Evolutionary conservation across 1,140 invertebrate species (phyloP), one percentile per base, ranked within the genome.

Genomic region (Copidosoma floridanum): DNA sequence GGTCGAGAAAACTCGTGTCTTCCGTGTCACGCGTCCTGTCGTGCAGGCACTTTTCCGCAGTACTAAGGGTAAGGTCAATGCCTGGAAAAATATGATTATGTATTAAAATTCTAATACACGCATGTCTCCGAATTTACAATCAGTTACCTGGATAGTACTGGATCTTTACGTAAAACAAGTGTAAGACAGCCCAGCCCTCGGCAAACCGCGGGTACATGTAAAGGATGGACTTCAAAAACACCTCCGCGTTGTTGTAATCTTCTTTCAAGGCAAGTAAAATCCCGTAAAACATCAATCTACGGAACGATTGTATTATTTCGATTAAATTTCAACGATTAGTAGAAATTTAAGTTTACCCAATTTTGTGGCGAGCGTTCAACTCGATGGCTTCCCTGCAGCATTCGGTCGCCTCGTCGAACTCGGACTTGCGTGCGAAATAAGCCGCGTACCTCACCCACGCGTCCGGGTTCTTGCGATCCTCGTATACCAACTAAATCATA

Each of bases 121-220:
- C n/a, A n/a, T n/a, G n/a, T n/a, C n/a, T n/a, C n/a, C n/a, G n/a
- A n/a, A n/a, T n/a, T n/a, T n/a, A n/a, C n/a, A n/a, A n/a, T n/a
- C n/a, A n/a, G n/a, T 63, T 56, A 71, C 72, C 72, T 57, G 68
- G 65, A 46, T 46, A 57, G 51, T 73, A 70, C 53, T 72, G 52
- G 2, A 37, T 72, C 54, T 63, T 63, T 21, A 65, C 26, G 11
- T 72, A 74, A 41, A 71, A 65, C 7, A 74, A 50, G 20, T 74
- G 69, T 2, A 74, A 18, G 20, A 67, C 63, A 12, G 37, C 40
- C 72, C 72, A 74, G 8, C 64, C 68, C 53, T 73, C 70, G 0
- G 60, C 50, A 26, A 70, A 73, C 29, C 57, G 58, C 11, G 72
- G 72, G 56, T 73, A 57, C 12, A 74, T 59, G 3, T 64, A 21